Conservation (phyloP, 1,140 invertebrate species). For the Panulirus ornatus region DNA sequence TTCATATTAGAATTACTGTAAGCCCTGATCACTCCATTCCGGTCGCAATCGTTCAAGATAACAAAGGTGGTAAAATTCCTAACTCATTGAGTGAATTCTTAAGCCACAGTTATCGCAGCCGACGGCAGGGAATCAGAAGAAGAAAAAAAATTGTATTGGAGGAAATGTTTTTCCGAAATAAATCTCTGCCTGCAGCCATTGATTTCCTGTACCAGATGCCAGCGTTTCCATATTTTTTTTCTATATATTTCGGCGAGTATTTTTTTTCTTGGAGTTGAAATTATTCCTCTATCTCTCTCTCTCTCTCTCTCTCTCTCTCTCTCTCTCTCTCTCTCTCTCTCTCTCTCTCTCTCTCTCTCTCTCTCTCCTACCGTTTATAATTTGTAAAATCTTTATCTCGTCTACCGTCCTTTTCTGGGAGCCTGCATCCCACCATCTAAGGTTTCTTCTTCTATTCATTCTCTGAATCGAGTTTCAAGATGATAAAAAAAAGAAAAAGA, state of each 20-base stretch:
- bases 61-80: too few relatives aligned
- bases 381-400: not conserved
- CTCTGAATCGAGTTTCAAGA: slow-evolving; percentile 1
- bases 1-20: too few relatives aligned
- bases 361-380: not conserved
- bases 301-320: slow-evolving; percentile 43
- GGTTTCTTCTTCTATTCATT: not conserved
- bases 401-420: not conserved
- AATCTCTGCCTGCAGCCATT: too few relatives aligned
- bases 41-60: too few relatives aligned
- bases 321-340: slow-evolving; percentile 38
- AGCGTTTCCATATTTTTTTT: not conserved
- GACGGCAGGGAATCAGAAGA: too few relatives aligned
- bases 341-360: slow-evolving; percentile 41
- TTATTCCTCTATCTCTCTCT: not conserved
- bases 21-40: too few relatives aligned
- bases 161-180: too few relatives aligned
- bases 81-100: too few relatives aligned
- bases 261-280: not conserved
- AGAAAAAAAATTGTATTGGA: too few relatives aligned
- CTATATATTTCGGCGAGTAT: not conserved
- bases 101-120: too few relatives aligned
- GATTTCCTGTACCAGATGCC: too few relatives aligned
- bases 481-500: not conserved
- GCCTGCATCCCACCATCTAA: too few relatives aligned